Percentiles rank a stretch among this genome's conserved stretches.
phyloP scores from a whole-genome alignment of 2,797 vertebrate species.

The Phrynocephalus guinanensis region DNA sequence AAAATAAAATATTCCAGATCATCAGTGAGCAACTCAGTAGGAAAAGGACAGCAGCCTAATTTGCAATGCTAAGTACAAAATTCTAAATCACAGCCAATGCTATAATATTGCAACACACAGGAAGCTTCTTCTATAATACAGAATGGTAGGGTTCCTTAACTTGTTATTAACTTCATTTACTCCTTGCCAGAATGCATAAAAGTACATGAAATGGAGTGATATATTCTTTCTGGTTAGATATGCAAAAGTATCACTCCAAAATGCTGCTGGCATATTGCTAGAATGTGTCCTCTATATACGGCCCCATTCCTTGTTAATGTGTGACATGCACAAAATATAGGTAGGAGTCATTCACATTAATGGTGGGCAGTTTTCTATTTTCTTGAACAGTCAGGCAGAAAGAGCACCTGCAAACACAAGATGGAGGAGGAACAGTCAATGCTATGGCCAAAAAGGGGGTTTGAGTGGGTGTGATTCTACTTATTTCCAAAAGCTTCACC shows the following conservation, averaged over 20 bases:
- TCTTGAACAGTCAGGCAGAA: constrained; percentile 5
- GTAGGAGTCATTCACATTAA: constrained; percentile 26
- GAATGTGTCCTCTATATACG: background rate
- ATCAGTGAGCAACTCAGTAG: constrained; percentile 20
- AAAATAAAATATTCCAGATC: constrained; percentile 31
- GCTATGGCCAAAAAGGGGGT: background rate
- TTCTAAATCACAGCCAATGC: constrained; percentile 20
- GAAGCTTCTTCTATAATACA: constrained; percentile 20
- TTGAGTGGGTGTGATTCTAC: background rate
- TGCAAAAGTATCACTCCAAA: constrained; percentile 26
- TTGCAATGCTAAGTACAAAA: constrained; percentile 45
- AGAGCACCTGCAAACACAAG: constrained; percentile 10
- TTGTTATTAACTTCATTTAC: constrained; percentile 58
- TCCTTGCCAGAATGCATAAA: constrained; percentile 38
- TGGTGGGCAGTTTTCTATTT: constrained; percentile 43
- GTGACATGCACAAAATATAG: constrained; percentile 37
- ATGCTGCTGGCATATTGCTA: background rate
- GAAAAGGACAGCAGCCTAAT: constrained; percentile 41
- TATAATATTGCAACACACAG: constrained; percentile 34
- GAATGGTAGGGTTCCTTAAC: constrained; percentile 43
- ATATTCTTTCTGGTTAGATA: constrained; percentile 37
- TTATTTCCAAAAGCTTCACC: constrained; percentile 8
- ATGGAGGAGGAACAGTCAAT: constrained; percentile 2
- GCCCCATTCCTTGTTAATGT: constrained; percentile 44
- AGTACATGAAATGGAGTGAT: background rate